Percentiles rank a stretch among this genome's conserved stretches.
phyloP scores from a whole-genome alignment of 2,888 invertebrate genomes.

The Microplitis manilae region DNA sequence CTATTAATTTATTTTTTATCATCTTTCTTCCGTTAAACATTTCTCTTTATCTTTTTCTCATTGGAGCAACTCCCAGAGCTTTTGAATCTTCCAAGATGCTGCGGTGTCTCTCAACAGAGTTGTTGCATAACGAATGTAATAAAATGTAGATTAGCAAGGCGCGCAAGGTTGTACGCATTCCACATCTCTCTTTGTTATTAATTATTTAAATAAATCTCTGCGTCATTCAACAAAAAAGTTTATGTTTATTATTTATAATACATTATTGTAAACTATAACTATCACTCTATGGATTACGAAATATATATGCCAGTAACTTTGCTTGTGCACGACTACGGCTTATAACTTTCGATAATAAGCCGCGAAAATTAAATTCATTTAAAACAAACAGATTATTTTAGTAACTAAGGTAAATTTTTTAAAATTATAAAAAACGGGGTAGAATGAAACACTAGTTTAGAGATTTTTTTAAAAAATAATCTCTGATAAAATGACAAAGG shows the following conservation, averaged over 20 bases:
- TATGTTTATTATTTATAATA: background rate
- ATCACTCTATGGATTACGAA: background rate
- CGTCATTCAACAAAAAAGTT: conserved; percentile 7
- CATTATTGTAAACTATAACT: background rate
- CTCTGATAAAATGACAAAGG: too few species aligned
- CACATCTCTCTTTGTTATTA: conserved; percentile 18
- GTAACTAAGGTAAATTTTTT: too few species aligned
- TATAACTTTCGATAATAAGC: background rate
- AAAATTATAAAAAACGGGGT: too few species aligned
- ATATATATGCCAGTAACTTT: background rate
- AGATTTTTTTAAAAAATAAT: too few species aligned
- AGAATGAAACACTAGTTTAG: too few species aligned
- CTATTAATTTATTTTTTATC: background rate
- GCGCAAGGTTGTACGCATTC: conserved; percentile 36
- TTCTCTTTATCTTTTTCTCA: conserved; percentile 16
- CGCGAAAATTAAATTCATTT: too few species aligned
- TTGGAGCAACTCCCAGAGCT: conserved; percentile 10
- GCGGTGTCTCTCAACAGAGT: background rate
- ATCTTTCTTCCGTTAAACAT: background rate
- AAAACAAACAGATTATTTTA: too few species aligned
- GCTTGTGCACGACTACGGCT: background rate
- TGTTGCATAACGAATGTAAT: conserved; percentile 37
- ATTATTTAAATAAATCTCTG: conserved; percentile 10
- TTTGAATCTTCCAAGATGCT: background rate
- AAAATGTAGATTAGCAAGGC: conserved; percentile 37